Conservation (phyloP, 2,888 invertebrate genomes). For the Calephelis perditalis region DNA sequence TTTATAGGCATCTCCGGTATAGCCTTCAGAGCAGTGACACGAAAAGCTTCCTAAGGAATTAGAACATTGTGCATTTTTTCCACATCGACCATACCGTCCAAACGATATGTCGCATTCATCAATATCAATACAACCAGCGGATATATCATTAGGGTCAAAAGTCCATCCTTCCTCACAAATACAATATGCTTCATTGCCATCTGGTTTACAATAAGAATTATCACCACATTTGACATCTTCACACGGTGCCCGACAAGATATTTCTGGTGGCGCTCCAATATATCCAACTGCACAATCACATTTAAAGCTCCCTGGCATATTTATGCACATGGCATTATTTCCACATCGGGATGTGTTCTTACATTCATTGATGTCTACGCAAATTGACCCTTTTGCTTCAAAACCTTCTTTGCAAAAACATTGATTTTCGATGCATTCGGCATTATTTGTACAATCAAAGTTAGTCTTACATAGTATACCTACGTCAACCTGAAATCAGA, state of each 20-base stretch:
- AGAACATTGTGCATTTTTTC: slow-evolving; percentile 88
- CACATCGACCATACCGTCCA: slow-evolving; percentile 90
- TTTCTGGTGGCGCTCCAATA: slow-evolving; percentile 88
- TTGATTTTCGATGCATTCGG: slow-evolving; percentile 91
- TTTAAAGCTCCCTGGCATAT: slow-evolving; percentile 87
- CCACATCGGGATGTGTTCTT: slow-evolving; percentile 80
- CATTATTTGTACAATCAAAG: slow-evolving; percentile 95
- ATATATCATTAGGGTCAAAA: slow-evolving; percentile 91
- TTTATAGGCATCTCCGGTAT: slow-evolving; percentile 89
- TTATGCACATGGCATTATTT: slow-evolving; percentile 85
- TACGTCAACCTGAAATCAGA: slow-evolving; percentile 83
- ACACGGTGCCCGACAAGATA: slow-evolving; percentile 92
- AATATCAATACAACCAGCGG: slow-evolving; percentile 94
- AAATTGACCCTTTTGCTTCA: slow-evolving; percentile 86
- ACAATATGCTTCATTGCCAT: slow-evolving; percentile 93
- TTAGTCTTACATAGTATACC: slow-evolving; percentile 90
- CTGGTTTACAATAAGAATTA: slow-evolving; percentile 93
- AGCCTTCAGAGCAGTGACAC: slow-evolving; percentile 91
- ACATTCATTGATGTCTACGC: slow-evolving; percentile 91
- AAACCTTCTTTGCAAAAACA: slow-evolving; percentile 95
- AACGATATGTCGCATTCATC: slow-evolving; percentile 91
- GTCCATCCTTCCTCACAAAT: slow-evolving; percentile 96
- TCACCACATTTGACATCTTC: slow-evolving; percentile 93
- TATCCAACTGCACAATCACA: slow-evolving; percentile 91
- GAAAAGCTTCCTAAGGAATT: slow-evolving; percentile 88